Conservation (phyloP, 2,888 invertebrate genomes). For the Tholera decimalis region DNA sequence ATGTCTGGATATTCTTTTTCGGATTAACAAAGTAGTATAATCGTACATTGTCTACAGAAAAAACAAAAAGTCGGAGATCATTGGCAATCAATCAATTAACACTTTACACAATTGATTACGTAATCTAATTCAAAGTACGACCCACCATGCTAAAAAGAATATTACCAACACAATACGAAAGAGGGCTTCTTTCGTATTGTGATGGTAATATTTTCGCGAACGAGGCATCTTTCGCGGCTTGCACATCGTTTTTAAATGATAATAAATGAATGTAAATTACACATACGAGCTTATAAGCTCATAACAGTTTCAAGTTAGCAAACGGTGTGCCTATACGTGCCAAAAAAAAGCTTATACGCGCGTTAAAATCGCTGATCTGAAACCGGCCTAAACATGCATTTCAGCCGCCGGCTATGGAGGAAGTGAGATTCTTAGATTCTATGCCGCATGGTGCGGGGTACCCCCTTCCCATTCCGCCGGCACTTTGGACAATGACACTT, state of each 20-base stretch:
- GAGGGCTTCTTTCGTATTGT: no score
- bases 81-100: constrained; percentile 43
- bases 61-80: constrained; percentile 22
- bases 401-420: neutral
- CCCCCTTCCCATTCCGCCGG: constrained; percentile 4
- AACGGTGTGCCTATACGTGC: no score
- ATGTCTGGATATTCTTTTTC: neutral
- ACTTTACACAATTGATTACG: constrained; percentile 30
- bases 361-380: no score
- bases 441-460: constrained; percentile 16
- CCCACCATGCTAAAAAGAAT: neutral
- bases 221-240: no score
- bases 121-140: neutral
- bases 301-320: no score
- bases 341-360: no score
- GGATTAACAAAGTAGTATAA: neutral
- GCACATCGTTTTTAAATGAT: no score
- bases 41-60: neutral
- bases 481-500: constrained; percentile 49
- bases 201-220: no score
- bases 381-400: no score
- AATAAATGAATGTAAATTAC: no score
- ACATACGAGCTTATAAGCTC: no score
- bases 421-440: constrained; percentile 23
- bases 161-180: neutral